Evolutionary conservation across 2,113 vertebrate genomes (phyloP), one percentile per base, ranked within the genome.

Genomic region (Zapornia atra): DNA sequence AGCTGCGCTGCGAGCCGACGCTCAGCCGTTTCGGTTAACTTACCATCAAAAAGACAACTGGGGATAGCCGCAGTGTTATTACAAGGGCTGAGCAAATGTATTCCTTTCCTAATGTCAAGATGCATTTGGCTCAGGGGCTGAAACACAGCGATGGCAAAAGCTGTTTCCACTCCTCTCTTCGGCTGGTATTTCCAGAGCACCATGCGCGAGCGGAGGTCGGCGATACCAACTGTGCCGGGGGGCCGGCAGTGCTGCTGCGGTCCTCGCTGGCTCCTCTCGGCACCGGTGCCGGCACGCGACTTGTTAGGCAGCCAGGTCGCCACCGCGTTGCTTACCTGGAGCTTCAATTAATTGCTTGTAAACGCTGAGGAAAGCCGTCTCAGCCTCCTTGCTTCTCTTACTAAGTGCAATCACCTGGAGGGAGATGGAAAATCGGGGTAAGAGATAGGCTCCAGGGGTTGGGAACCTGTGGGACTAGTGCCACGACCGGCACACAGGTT

Each of bases 351-450:
- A 98, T 90, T 99, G 99, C 98, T 99, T 99, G 98, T 99, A 99
- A 98, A 99, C 98, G 94, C 98, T 99, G 97, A 99, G 98, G 98
- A 99, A 99, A 44, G 99, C 99, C 40, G 99, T 98, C 98, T 99
- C 99, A 26, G 99, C 99, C 98, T 99, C 99, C 97, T 99, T 99
- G 98, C 99, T 99, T 95, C 99, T 98, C 97, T 99, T 99, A 98
- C 98, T 98, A 97, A 99, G 98, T 94, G 99, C 99, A 97, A 99
- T 99, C 98, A 99, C 99, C 99, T 99, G 98, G 38, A 22, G 91
- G 94, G 71, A 97, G 68, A 95, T 15, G 40, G 79, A 86, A 31
- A 21, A 15, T 17, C 10, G 15, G 14, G 44, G 20, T 93, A 82
- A 96, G 90, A 51, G 77, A 31, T 3, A 38, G 75, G 77, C 2